These are phyloP conservation scores for Rhinoraja longicauda DNA, from an alignment of 2,797 vertebrate species.

Conservation along the genomic window DNA sequence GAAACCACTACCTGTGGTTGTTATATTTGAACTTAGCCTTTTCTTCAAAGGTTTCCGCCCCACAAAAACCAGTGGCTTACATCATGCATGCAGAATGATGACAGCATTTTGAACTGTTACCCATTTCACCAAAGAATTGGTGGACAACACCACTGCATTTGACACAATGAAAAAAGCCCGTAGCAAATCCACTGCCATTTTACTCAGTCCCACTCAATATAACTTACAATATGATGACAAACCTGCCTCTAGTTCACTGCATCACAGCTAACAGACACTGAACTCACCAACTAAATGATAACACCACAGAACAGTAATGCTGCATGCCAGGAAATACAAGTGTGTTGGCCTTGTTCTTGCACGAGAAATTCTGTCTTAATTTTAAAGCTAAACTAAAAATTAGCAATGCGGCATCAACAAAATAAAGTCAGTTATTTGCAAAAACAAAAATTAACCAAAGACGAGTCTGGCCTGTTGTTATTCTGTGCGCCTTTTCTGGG, in stretches of 20 bases:
- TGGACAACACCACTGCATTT: not conserved
- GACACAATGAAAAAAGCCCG: not conserved
- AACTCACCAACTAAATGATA: not conserved
- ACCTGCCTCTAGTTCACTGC: not conserved
- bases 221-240: not conserved
- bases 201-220: not conserved
- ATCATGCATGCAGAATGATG: constrained; percentile 1
- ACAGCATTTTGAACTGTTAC: not conserved
- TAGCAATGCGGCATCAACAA: not conserved
- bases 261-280: not conserved
- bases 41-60: not conserved
- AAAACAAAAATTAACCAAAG: not conserved
- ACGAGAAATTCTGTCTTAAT: not conserved
- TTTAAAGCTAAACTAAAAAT: not conserved
- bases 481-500: not conserved
- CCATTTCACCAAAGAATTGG: not conserved
- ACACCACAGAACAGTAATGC: not conserved
- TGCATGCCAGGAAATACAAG: not conserved
- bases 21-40: constrained; percentile 7
- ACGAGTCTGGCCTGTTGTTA: not conserved
- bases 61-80: not conserved
- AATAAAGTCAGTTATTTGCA: not conserved
- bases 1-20: not conserved
- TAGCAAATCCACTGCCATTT: not conserved
- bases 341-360: not conserved